Evolutionary conservation across 2,888 invertebrate genomes (phyloP).

Genomic region (Maniola hyperantus): DNA sequence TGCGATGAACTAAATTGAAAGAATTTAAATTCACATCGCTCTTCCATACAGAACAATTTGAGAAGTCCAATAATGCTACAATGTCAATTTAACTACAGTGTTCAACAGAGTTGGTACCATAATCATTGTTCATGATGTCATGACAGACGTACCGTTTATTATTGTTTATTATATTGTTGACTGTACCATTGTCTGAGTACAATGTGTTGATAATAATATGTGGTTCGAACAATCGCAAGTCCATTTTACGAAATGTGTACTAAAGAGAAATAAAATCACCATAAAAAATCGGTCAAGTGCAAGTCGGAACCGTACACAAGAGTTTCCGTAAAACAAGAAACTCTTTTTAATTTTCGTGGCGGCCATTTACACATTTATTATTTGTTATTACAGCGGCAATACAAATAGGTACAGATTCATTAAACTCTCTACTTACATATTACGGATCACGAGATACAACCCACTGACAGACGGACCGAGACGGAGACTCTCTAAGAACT

Average conservation of each 20-base stretch:
- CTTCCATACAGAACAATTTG: not conserved
- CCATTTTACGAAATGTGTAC: not conserved
- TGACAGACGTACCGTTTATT: conserved; percentile 4
- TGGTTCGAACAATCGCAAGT: not conserved
- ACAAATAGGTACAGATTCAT: too few relatives aligned
- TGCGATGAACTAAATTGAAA: not conserved
- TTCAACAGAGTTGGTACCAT: not conserved
- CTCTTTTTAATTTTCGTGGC: too few relatives aligned
- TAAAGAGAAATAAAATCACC: not conserved
- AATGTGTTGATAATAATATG: not conserved
- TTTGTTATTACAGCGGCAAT: too few relatives aligned
- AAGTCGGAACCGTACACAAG: too few relatives aligned
- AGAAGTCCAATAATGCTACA: not conserved
- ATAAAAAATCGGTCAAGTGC: not conserved
- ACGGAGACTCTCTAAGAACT: too few relatives aligned
- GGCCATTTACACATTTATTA: too few relatives aligned
- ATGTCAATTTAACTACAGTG: not conserved
- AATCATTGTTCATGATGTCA: conserved; percentile 4
- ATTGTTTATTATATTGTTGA: not conserved
- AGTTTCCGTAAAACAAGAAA: too few relatives aligned
- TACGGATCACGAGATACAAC: too few relatives aligned
- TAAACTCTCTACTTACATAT: too few relatives aligned
- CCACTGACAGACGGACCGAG: too few relatives aligned
- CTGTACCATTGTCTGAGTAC: conserved; percentile 8
- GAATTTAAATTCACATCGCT: not conserved